Base-by-base conservation (phyloP, 2,113 vertebrate genomes). In the Sisor rabdophorus region DNA sequence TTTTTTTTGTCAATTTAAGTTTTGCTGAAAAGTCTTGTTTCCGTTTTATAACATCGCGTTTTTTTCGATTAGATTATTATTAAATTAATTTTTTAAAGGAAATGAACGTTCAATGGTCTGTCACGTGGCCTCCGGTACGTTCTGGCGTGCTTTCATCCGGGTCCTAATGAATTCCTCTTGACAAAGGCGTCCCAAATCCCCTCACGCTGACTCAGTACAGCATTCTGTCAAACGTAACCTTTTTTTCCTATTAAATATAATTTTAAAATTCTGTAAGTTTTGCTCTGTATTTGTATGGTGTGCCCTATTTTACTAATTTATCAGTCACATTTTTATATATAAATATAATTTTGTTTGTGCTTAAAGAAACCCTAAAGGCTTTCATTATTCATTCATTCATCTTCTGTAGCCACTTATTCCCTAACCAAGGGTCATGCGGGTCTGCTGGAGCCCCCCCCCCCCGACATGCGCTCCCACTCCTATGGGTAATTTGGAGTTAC, bases 91-190 rank as follows among this genome's bases (percentile, higher is more conserved):
- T 24, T 77, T 58, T 50, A 16, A 44, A 12, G 15, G 26, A 22
- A 26, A 16, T 12, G 52, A 2, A 17, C 40, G 26, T 11, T 71
- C n/a, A n/a, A n/a, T n/a, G n/a, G n/a, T n/a, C 6, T 36, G 19
- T 52, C 77, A 79, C 69, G 73, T 79, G 81, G 11, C 2, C 40
- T 16, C 32, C 24, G 75, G 58, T 24, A 15, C 40, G 69, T 73
- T 73, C 73, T 54, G 32, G 47, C 44, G 20, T 54, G 36, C 22
- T 67, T 71, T 47, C 67, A 74, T 82, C 76, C 70, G 64, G 56
- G 70, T 0, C 16, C 53, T 71, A 52, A 75, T 56, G 16, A 13
- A 28, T 68, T 65, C 28, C 54, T 60, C 60, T 17, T 79, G 54
- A 73, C 69, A 9, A 36, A 32, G 68, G n/a, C 15, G 1, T 2